Base-by-base conservation (phyloP, 1,140 invertebrate genomes). In the Saccostrea cuccullata region DNA sequence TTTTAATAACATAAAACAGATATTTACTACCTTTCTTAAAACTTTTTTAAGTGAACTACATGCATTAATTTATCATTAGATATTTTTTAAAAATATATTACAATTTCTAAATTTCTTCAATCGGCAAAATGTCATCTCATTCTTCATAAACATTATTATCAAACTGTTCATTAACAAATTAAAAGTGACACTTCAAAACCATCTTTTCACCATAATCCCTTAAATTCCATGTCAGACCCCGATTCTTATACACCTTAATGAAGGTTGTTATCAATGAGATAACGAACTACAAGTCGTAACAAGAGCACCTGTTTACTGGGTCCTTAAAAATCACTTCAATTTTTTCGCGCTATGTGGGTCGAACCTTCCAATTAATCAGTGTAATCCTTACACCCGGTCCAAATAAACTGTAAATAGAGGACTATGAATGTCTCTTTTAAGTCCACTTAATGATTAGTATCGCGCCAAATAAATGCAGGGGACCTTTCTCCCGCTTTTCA, bases 401-500 rank as follows among this genome's bases (percentile, higher is more conserved):
- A 73, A 73, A 73, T 30, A 73, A 73, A 73, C 30, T n/a, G 67
- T 73, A 26, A 73, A 73, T 8, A 73, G 20, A 13, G 67, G n/a
- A 23, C 26, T 73, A 36, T 73, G 67, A 73, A 73, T 73, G 67
- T 73, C 67, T 30, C 67, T 73, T 73, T 73, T 23, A 73, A 73
- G 67, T 23, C 67, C 67, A 73, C 67, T 73, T 73, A 73, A 73
- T 73, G 23, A 73, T 73, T 23, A 73, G 67, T 73, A 73, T 73
- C 67, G 67, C 20, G 26, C 23, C 12, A 73, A 73, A 73, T 30
- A 12, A 73, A 26, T 13, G 26, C 67, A 73, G 26, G 23, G 13
- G 67, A 73, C n/a, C 67, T 26, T n/a, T 73, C 26, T 36, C 30
- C 67, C 67, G 12, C 23, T 73, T 73, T 73, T 73, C 67, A 73